Evolutionary conservation across 2,797 vertebrate genomes (phyloP), one percentile per base, ranked within the genome.

Genomic region (Phataginus tricuspis): DNA sequence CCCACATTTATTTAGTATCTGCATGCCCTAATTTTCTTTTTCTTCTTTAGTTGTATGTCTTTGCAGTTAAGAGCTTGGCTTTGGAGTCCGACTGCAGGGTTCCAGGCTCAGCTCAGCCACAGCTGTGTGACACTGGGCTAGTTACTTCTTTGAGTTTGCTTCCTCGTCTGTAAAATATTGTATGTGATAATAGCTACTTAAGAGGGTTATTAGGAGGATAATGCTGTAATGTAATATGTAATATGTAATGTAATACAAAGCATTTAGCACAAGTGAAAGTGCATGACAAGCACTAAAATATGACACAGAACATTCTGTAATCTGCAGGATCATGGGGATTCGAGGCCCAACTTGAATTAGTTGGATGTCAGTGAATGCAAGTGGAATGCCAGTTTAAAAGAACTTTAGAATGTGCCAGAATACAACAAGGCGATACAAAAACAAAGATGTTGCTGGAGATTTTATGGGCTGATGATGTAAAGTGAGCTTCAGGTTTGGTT

Each of bases 121-220:
- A 69, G 83, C 51, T 49, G 29, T 88, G 59, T 91, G 49, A 86
- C 34, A 59, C 93, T 96, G 55, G 42, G 53, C 25, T 90, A 84
- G 25, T 95, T 95, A 57, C 64, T 89, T 90, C 69, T 96, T 96
- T 87, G 64, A 91, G 74, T 94, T 64, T 27, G 29, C 92, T 94
- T 90, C 66, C 64, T 96, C 80, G 82, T 94, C 84, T 8, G 21
- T 80, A 90, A 96, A 93, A 72, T 72, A 77, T 69, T 83, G 51
- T 61, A 63, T 80, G 34, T 86, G 61, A 84, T 93, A 80, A 89
- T 71, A 89, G 39, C 53, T 80, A 77, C 59, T 96, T 96, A 86
- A 64, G 25, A 71, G 45, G 49, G 25, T 63, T 90, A 49, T 90
- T 77, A 69, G 77, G 57, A 90, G 15, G 31, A 86, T 68, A 74